Percentiles rank a stretch among this genome's conserved stretches.
phyloP scores from a whole-genome alignment of 2,113 vertebrate species.

The Theropithecus gelada region DNA sequence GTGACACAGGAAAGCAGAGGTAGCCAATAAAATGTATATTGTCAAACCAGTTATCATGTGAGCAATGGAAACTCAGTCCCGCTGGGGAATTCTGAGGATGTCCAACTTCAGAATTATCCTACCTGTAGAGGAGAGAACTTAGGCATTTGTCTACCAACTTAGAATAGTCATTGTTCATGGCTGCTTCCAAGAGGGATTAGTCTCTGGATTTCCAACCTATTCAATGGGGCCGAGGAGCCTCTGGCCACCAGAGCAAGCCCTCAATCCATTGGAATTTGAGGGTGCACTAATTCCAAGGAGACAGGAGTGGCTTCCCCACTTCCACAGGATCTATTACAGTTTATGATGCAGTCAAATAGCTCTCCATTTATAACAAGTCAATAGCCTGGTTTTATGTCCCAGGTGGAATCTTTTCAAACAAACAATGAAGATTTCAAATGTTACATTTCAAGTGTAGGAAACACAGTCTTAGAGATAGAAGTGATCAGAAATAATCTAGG shows the following conservation, averaged over 20 bases:
- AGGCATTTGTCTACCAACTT: neutral
- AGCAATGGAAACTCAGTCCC: neutral
- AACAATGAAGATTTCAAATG: neutral
- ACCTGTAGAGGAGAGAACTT: neutral
- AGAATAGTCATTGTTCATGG: neutral
- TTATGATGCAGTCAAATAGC: neutral
- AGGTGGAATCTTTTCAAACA: neutral
- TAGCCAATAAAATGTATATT: neutral
- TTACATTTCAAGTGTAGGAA: neutral
- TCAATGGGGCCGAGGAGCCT: neutral
- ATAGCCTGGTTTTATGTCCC: neutral
- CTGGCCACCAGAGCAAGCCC: neutral
- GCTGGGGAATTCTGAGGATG: neutral
- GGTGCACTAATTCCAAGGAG: neutral
- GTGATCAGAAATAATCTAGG: neutral
- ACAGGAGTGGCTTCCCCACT: neutral
- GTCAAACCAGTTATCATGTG: neutral
- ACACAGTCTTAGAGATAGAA: neutral
- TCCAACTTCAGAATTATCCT: neutral
- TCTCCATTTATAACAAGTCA: neutral
- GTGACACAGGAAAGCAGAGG: neutral
- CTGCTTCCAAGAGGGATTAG: neutral
- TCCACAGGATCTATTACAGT: neutral
- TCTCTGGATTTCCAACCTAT: neutral
- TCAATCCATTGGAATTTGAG: neutral